Percentiles rank a stretch among this genome's conserved stretches.
These are phyloP conservation scores for Ferrisia virgata DNA, from an alignment of 2,888 invertebrate genomes.

Conservation along the genomic window DNA sequence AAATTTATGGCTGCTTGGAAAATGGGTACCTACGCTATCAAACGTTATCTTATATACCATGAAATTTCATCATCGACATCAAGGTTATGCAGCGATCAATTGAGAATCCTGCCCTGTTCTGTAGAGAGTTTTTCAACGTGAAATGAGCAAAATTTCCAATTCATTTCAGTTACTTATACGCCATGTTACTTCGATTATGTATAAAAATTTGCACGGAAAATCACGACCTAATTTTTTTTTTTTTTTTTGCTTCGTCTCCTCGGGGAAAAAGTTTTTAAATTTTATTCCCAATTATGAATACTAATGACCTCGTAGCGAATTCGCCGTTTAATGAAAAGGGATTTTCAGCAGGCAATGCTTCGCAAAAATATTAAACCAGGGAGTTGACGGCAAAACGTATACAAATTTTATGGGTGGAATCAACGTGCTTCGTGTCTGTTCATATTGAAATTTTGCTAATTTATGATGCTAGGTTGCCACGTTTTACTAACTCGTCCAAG, in stretches of 20 bases:
- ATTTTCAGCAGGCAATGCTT: background rate
- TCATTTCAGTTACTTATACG: background rate
- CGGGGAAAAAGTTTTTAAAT: slow-evolving; percentile 3
- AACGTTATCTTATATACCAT: background rate
- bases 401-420: background rate
- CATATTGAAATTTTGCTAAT: slow-evolving; percentile 2
- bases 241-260: background rate
- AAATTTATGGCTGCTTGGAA: background rate
- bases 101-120: background rate
- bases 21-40: too few relatives aligned
- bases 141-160: background rate
- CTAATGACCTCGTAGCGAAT: background rate
- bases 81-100: background rate
- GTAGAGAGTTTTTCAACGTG: background rate
- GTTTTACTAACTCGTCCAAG: background rate
- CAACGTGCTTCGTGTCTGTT: background rate
- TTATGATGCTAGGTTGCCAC: background rate
- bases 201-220: background rate
- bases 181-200: background rate
- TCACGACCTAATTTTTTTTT: background rate
- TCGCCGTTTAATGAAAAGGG: background rate
- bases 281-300: slow-evolving; percentile 17
- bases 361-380: background rate
- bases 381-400: background rate
- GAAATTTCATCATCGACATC: background rate